phyloP scores from a whole-genome alignment of 2,888 invertebrate genomes.

The Cosmia pyralina region DNA sequence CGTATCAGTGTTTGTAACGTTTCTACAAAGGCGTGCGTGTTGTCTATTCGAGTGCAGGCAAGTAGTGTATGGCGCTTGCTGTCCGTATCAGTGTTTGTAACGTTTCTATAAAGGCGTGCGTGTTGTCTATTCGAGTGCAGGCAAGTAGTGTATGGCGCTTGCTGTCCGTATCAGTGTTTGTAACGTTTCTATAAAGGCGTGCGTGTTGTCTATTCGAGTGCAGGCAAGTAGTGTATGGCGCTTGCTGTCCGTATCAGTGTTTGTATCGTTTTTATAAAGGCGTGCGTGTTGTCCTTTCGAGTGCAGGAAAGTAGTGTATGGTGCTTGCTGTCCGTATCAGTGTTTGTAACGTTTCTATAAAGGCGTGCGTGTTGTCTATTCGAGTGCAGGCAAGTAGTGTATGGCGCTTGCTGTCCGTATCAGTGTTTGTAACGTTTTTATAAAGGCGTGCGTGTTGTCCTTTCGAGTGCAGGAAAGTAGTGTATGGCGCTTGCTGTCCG shows the following conservation, averaged over 20 bases:
- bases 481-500: conserved; percentile 2
- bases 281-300: not conserved
- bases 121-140: not conserved
- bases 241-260: conserved; percentile 2
- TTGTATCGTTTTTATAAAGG: not conserved
- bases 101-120: not conserved
- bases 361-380: not conserved
- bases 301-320: too few relatives aligned
- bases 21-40: not conserved
- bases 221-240: too few relatives aligned
- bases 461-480: not conserved
- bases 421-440: not conserved
- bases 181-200: not conserved
- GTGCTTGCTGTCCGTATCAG: conserved; percentile 4
- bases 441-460: not conserved
- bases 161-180: not conserved
- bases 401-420: conserved; percentile 2
- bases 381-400: too few relatives aligned
- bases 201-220: not conserved
- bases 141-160: not conserved
- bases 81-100: not conserved
- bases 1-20: not conserved
- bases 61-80: not conserved
- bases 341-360: not conserved
- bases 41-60: not conserved